Evolutionary conservation across 2,113 vertebrate genomes (phyloP).

Genomic region (Salvelinus alpinus): DNA sequence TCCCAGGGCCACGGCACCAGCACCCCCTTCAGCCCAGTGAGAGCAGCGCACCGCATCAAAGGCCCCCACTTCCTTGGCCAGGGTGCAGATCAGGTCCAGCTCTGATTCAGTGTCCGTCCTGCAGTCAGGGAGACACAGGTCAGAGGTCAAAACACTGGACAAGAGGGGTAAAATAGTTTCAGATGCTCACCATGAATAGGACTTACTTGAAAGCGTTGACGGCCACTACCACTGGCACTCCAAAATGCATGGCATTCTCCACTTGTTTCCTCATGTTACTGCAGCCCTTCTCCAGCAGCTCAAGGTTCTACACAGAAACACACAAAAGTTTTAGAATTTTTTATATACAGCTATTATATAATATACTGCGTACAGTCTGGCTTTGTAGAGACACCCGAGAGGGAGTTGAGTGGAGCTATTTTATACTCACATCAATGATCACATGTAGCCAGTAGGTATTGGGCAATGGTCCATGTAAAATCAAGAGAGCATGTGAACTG

Average conservation of each 20-base stretch:
- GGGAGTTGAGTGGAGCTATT: not conserved
- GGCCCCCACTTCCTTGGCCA: slow-evolving; percentile 86
- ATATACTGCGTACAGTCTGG: not conserved
- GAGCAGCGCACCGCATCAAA: slow-evolving; percentile 90
- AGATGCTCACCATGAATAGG: not conserved
- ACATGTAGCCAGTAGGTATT: not conserved
- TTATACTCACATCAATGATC: not conserved
- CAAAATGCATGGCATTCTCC: slow-evolving; percentile 88
- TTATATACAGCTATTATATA: not conserved
- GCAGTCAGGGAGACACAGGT: slow-evolving; percentile 27
- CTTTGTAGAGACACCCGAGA: not conserved
- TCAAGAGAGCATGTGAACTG: not conserved
- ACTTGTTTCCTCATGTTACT: slow-evolving; percentile 94
- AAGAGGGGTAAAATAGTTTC: too few species aligned
- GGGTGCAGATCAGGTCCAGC: slow-evolving; percentile 81
- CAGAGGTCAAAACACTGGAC: not conserved
- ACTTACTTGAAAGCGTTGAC: slow-evolving; percentile 96
- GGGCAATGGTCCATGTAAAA: slow-evolving; percentile 1
- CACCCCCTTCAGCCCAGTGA: slow-evolving; percentile 96
- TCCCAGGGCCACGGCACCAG: slow-evolving; percentile 83
- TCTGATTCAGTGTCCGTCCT: slow-evolving; percentile 91
- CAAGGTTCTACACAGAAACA: slow-evolving; percentile 79
- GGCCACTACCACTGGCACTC: slow-evolving; percentile 92
- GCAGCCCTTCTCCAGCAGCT: slow-evolving; percentile 89
- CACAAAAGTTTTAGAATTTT: not conserved